Base-by-base conservation (phyloP, 2,888 invertebrate genomes). In the Trachelus stipa region DNA sequence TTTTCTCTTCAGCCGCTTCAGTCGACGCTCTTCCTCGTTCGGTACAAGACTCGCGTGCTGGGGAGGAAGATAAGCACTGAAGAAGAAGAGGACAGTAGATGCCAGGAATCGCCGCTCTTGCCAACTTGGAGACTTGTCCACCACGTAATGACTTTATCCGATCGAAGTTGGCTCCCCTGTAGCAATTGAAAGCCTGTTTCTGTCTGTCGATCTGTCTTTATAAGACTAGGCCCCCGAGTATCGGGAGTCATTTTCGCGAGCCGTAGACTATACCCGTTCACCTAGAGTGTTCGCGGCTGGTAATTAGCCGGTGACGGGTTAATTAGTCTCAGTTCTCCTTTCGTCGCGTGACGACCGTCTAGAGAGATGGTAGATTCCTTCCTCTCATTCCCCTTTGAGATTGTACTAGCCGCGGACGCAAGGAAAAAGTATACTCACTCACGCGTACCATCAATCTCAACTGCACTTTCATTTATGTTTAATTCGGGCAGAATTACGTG, bases 301-400 rank as follows among this genome's bases (percentile, higher is more conserved):
- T 85, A 88, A 88, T 89, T 89, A 89, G 86, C 83, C 83, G 81
- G 83, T 88, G 89, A 88, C 87, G 89, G 84, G 84, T 88, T 89
- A 88, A 89, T 89, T 89, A 86, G 87, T 80, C 81, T 82, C 82
- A 84, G 81, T 85, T 81, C 85, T 83, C 84, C 85, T 85, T 88
- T 88, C 87, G 88, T 88, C 87, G 86, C 87, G 87, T 88, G 88
- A 87, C 85, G 84, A 79, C 83, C 78, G 79, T 81, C 81, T 73
- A 23, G 56, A 56, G 69, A 84, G 82, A 82, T 81, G 81, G 79
- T 77, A 82, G 82, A 85, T 85, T 86, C 83, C 79, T 31, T 71
- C 33, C 34, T 73, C 34, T 31, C 73, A 4, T 68, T 69, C 68
- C 12, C 3, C 68, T 23, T 68, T 56, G 23, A 56, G 23, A 23